Evolutionary conservation across 2,113 vertebrate species (phyloP).

Genomic region (Gambusia holbrooki): DNA sequence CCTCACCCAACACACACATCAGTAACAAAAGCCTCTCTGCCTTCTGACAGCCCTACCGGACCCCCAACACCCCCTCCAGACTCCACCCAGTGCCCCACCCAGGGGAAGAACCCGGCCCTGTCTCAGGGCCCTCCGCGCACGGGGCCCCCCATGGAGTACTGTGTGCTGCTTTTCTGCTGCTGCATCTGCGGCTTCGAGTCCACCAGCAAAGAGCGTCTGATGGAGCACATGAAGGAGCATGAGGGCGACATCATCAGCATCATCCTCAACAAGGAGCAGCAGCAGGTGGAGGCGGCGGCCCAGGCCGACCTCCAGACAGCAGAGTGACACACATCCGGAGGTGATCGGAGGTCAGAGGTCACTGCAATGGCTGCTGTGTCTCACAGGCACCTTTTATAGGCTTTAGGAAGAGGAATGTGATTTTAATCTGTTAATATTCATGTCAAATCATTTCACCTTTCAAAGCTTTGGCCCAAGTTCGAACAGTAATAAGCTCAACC

Average conservation of each 20-base stretch:
- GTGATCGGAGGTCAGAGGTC: neutral
- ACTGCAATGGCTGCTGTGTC: neutral
- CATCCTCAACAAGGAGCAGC: conserved; percentile 93
- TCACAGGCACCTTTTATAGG: neutral
- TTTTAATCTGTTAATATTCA: conserved; percentile 18
- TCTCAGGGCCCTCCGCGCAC: conserved; percentile 43
- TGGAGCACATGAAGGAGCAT: conserved; percentile 99
- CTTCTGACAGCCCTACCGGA: conserved; percentile 2
- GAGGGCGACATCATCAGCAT: conserved; percentile 98
- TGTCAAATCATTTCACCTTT: conserved; percentile 31
- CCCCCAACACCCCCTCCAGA: conserved; percentile 15
- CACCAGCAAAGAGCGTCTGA: conserved; percentile 92
- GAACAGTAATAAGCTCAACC: conserved; percentile 58
- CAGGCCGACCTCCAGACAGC: conserved; percentile 58
- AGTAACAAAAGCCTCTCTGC: neutral
- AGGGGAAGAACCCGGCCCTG: conserved; percentile 28
- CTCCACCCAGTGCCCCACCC: conserved; percentile 10
- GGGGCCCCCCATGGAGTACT: conserved; percentile 84
- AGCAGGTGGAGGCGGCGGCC: conserved; percentile 41
- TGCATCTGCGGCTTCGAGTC: conserved; percentile 98
- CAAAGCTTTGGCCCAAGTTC: conserved; percentile 51
- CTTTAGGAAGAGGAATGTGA: conserved; percentile 12
- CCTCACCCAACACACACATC: conserved; percentile 39
- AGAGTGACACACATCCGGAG: conserved; percentile 62
- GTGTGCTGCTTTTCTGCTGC: conserved; percentile 95